A percentile compares a stretch with the other conserved stretches of the same genome.
Conservation (phyloP, 2,113 vertebrate species). For the Dicaeum eximium region DNA sequence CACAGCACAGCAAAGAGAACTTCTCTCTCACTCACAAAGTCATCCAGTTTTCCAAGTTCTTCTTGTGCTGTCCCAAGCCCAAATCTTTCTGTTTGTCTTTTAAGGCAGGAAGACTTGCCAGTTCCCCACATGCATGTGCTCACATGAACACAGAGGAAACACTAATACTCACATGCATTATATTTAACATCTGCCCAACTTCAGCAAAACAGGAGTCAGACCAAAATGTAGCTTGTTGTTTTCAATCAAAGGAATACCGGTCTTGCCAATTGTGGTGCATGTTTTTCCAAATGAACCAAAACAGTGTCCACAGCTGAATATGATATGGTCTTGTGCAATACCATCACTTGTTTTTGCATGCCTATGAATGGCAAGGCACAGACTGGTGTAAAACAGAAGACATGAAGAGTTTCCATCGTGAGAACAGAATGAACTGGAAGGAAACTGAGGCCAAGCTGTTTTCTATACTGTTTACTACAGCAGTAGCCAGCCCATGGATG, state of each 20-base stretch:
- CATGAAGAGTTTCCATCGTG: neutral
- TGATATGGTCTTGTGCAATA: slow-evolving; percentile 4
- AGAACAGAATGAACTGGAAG: neutral
- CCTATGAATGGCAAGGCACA: neutral
- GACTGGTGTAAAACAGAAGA: neutral
- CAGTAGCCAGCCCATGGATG: neutral
- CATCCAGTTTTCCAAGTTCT: neutral
- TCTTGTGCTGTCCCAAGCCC: neutral
- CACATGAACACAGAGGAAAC: neutral
- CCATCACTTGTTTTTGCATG: slow-evolving; percentile 6
- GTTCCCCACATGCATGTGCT: neutral
- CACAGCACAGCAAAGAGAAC: neutral
- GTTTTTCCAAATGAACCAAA: neutral
- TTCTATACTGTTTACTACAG: neutral
- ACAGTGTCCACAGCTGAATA: neutral
- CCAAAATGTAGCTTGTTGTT: slow-evolving; percentile 7
- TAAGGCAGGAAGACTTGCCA: neutral
- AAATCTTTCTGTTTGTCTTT: neutral
- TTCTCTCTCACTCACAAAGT: neutral
- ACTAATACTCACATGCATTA: neutral
- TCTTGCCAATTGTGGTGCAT: slow-evolving; percentile 9
- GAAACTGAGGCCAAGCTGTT: neutral
- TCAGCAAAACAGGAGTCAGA: slow-evolving; percentile 30
- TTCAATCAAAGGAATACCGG: slow-evolving; percentile 9
- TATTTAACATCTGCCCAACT: slow-evolving; percentile 12